Evolutionary conservation across 2,797 vertebrate genomes (phyloP), one percentile per base, ranked within the genome.

Genomic region (Graptemys geographica): DNA sequence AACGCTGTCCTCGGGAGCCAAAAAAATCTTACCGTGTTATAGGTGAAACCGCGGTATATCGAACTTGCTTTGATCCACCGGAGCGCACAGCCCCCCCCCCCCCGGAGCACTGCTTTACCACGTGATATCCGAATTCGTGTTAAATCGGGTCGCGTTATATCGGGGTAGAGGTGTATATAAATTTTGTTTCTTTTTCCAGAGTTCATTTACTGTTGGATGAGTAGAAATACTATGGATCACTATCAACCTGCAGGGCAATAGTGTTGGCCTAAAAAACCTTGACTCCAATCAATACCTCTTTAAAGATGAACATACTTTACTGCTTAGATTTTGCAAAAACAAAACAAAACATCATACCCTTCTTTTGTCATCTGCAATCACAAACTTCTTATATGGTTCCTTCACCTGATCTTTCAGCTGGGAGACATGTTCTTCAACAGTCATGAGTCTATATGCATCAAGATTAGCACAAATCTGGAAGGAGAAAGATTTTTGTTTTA

Each of bases 391-490:
- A 89, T 79, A 97, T 0, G 98, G 99, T 2, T 98, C 98, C 89
- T 99, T 99, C 93, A 98, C 98, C 87, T 98, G 98, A 10, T 98
- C 83, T 62, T 97, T 98, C 18, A 99, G 91, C 28, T 97, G 97
- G 27, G 5, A 5, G 3, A 56, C 87, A 83, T 98, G 94, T 88
- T 98, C 96, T 91, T 97, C 95, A 79, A 98, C 97, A 12, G 99
- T 99, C 99, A 99, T 99, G 95, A 99, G 99, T 94, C 97, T 98
- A 91, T 83, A 97, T 37, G 99, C 99, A 91, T 99, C 99, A 95
- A 99, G 98, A 97, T 99, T 99, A 90, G 99, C 99, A 97, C 99
- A 99, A 91, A 99, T 99, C 99, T 99, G 93, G 31, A 95, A 95
- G 92, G 97, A 94, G 93, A n/a, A n/a, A 51, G 95, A 19, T 78